Conservation (phyloP, 2,888 invertebrate species). For the Troides oblongomaculatus region DNA sequence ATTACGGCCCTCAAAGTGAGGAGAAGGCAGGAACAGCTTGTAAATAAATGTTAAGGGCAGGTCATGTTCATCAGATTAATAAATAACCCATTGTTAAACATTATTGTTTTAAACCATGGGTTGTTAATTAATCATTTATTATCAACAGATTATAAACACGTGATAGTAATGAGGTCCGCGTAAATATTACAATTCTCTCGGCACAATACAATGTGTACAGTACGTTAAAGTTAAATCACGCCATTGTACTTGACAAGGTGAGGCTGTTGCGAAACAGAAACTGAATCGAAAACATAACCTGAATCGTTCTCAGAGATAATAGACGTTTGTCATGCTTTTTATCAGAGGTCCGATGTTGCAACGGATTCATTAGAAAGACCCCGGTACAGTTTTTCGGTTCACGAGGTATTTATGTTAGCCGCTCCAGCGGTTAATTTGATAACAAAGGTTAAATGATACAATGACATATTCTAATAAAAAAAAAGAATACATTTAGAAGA, state of each 20-base stretch:
- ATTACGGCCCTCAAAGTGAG: no score
- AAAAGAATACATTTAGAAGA: no score
- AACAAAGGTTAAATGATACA: background rate
- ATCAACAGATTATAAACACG: background rate
- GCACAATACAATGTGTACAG: slow-evolving; percentile 51
- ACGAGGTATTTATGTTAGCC: slow-evolving; percentile 38
- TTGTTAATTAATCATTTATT: background rate
- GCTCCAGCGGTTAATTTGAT: slow-evolving; percentile 15
- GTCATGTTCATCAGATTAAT: no score
- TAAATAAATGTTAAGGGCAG: no score
- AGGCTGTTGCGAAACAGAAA: slow-evolving; percentile 50
- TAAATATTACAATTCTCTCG: slow-evolving; percentile 40
- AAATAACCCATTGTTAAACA: no score
- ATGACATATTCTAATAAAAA: no score
- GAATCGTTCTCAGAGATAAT: slow-evolving; percentile 47
- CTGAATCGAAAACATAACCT: slow-evolving; percentile 40
- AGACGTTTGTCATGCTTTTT: slow-evolving; percentile 53
- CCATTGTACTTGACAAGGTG: slow-evolving; percentile 61
- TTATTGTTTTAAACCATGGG: no score
- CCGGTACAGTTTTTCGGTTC: slow-evolving; percentile 37
- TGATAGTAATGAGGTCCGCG: slow-evolving; percentile 41
- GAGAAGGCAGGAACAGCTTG: no score
- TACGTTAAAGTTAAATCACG: slow-evolving; percentile 44
- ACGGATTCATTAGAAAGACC: slow-evolving; percentile 37
- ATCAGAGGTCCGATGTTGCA: slow-evolving; percentile 40